Base-by-base conservation (phyloP, 92 coral and sea anemone species). In the Plumapathes pennacea region DNA sequence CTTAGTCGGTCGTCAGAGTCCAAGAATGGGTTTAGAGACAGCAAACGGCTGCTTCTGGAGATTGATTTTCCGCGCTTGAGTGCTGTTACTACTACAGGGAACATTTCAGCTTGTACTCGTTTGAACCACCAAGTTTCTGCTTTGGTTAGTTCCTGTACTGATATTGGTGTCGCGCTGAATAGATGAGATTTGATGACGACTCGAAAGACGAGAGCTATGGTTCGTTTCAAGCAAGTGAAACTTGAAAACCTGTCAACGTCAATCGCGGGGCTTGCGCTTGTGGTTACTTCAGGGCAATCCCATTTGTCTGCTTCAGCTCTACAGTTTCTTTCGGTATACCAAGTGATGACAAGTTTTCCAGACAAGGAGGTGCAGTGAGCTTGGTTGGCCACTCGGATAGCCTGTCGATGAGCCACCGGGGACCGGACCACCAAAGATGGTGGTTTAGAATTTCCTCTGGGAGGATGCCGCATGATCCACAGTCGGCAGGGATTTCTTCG, bases 11-110 rank as follows among this genome's bases (percentile, higher is more conserved):
- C 66, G 17, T 76, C 64, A 19, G 53, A 5, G 56, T 67, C 77
- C 9, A 76, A 17, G 38, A 76, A 67, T 50, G 76, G 70, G 26
- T 76, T 76, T 14, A 67, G 57, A 1, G 76, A 57, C 3, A 25
- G 69, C 2, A 67, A 57, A 4, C n/a, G 10, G 15, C 51, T 33
- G 10, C 31, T 19, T n/a, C 46, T 69, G 36, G 13, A 37, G 3
- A 70, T 67, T 15, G 0, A 38, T 11, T 57, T 67, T 11, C 37
- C 26, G 4, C 24, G 5, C 11, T 57, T 46, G 21, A 76, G 57
- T 11, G 9, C 3, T 22, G 24, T 27, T 32, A 67, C 50, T 25
- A 24, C 64, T 11, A 49, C 38, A 21, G 58, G 45, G 32, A 67
- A 67, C 46, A 33, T 31, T 43, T 68, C 74, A 10, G 5, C n/a